These are phyloP conservation scores for Tortricodes alternella DNA, from an alignment of 2,888 invertebrate species.

Conservation along the genomic window DNA sequence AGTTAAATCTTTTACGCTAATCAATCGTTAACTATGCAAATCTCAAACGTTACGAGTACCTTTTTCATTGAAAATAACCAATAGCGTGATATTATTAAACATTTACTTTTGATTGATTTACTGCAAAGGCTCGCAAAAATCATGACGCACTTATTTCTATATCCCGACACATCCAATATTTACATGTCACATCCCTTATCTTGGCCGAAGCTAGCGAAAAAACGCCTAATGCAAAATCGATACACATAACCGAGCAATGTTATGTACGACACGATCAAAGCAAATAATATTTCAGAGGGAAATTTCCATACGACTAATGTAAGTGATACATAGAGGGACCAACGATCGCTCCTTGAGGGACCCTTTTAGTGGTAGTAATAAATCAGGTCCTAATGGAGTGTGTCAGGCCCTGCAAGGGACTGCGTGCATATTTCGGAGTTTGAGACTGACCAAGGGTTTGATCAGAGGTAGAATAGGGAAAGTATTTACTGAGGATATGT, in stretches of 20 bases:
- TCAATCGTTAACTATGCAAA: no score
- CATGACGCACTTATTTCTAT: neutral
- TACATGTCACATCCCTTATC: slow-evolving; percentile 30
- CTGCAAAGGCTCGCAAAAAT: no score
- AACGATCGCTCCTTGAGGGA: slow-evolving; percentile 69
- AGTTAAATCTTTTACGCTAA: no score
- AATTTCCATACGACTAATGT: slow-evolving; percentile 75
- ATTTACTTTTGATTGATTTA: no score
- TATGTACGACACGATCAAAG: slow-evolving; percentile 55
- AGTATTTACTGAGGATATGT: slow-evolving; percentile 53
- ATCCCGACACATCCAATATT: slow-evolving; percentile 12
- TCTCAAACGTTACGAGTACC: no score
- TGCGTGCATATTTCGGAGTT: slow-evolving; percentile 67
- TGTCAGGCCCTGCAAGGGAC: slow-evolving; percentile 58
- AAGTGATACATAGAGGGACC: slow-evolving; percentile 67
- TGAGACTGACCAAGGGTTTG: slow-evolving; percentile 57
- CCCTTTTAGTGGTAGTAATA: slow-evolving; percentile 77
- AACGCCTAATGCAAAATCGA: slow-evolving; percentile 44
- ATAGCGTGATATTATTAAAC: no score
- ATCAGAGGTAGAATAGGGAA: slow-evolving; percentile 48
- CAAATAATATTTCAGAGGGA: slow-evolving; percentile 64
- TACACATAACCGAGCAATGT: slow-evolving; percentile 43
- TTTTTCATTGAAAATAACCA: no score
- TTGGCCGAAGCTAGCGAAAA: slow-evolving; percentile 23
- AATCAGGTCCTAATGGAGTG: slow-evolving; percentile 78